These are phyloP conservation scores for Tipula unca DNA, from an alignment of 2,888 invertebrate genomes.

Conservation along the genomic window DNA sequence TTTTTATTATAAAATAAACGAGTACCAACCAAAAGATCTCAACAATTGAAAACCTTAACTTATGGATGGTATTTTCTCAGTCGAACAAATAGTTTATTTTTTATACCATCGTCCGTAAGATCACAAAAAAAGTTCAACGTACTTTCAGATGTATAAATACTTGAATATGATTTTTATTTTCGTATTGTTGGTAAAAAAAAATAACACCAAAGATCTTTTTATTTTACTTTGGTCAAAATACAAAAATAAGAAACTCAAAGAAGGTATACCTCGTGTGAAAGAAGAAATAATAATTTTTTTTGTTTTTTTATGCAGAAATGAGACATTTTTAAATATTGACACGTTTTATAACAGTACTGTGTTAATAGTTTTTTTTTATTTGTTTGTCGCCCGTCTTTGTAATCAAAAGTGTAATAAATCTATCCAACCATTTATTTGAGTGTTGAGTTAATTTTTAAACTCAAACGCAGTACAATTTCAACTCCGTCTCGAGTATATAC, in stretches of 20 bases:
- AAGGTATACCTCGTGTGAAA: not conserved
- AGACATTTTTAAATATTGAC: slow-evolving; percentile 8
- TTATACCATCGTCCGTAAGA: not conserved
- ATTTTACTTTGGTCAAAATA: not conserved
- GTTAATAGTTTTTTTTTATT: not conserved
- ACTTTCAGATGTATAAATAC: not conserved
- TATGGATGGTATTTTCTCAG: not conserved
- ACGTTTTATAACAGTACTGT: not conserved
- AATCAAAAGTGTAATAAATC: not conserved
- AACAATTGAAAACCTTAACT: not conserved
- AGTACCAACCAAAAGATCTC: not conserved
- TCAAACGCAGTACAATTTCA: not conserved
- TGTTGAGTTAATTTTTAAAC: no score
- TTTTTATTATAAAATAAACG: slow-evolving; percentile 1
- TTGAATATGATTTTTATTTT: not conserved
- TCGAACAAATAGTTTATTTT: not conserved
- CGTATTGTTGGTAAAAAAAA: not conserved
- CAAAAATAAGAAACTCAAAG: not conserved
- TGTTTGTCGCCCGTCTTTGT: not conserved
- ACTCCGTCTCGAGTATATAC: not conserved
- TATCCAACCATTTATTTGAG: not conserved
- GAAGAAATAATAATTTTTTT: not conserved
- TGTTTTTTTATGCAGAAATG: not conserved
- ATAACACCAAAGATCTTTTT: not conserved
- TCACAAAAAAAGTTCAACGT: not conserved